Percentiles rank a stretch among this genome's conserved stretches.
Conservation (phyloP, 2,797 vertebrate species). For the Schizothorax lantsangensis region DNA sequence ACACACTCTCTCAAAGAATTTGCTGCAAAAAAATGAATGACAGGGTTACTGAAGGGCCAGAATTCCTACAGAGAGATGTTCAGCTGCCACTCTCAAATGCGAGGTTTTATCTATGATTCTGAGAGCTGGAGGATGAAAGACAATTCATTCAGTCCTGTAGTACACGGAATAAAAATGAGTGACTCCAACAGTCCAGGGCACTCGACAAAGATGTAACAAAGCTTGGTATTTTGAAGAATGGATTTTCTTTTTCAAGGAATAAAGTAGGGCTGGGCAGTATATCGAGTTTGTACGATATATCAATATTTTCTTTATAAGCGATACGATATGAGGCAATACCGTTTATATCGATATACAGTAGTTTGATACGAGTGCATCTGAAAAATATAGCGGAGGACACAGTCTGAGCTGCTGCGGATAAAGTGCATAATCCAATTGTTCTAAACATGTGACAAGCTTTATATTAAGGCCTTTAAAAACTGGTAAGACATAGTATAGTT, state of each 20-base stretch:
- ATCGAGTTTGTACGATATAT: too few species aligned
- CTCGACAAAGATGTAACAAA: conserved; percentile 30
- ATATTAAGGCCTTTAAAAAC: too few species aligned
- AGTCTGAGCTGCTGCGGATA: too few species aligned
- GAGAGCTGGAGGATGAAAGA: conserved; percentile 9
- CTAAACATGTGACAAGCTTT: too few species aligned
- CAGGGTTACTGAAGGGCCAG: conserved; percentile 21
- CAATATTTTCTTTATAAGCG: too few species aligned
- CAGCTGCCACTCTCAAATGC: conserved; percentile 4
- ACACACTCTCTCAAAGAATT: conserved; percentile 28
- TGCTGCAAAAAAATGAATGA: background rate
- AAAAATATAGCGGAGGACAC: too few species aligned
- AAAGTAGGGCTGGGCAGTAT: background rate
- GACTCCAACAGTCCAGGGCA: background rate
- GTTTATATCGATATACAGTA: too few species aligned
- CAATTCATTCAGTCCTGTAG: conserved; percentile 28
- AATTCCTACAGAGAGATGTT: conserved; percentile 31
- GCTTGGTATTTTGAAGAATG: conserved; percentile 28
- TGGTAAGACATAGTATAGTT: too few species aligned
- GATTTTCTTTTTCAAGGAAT: conserved; percentile 39
- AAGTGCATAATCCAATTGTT: too few species aligned
- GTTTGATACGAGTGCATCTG: too few species aligned
- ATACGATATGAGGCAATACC: too few species aligned
- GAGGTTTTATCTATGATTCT: conserved; percentile 26
- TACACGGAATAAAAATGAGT: conserved; percentile 28